Conservation (phyloP, 1,140 invertebrate genomes). For the Diploscapter pachys region DNA sequence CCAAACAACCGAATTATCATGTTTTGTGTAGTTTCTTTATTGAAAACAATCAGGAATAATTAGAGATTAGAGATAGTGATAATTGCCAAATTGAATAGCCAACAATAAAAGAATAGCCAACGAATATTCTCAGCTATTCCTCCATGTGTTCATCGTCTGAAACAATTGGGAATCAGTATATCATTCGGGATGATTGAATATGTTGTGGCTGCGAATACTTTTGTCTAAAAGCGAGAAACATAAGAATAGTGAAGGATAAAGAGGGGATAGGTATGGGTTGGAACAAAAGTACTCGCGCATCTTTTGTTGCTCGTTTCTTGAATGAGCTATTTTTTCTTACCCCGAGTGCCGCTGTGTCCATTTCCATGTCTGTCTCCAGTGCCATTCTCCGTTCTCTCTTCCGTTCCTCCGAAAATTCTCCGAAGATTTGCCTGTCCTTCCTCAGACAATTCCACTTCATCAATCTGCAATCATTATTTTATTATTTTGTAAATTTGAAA, state of each 20-base stretch:
- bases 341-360: too few relatives aligned
- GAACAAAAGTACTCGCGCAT: neutral
- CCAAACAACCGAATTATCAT: too few relatives aligned
- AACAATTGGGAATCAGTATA: neutral
- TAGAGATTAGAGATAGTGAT: too few relatives aligned
- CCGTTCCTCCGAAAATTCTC: constrained; percentile 27
- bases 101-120: too few relatives aligned
- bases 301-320: constrained; percentile 1
- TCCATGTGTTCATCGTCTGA: constrained; percentile 10
- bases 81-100: too few relatives aligned
- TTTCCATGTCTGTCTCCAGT: neutral
- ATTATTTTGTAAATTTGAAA: neutral
- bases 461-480: constrained; percentile 10
- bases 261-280: neutral
- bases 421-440: constrained; percentile 39
- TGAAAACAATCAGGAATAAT: too few relatives aligned
- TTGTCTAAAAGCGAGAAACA: too few relatives aligned
- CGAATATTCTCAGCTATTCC: neutral
- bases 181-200: too few relatives aligned
- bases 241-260: too few relatives aligned
- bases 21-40: too few relatives aligned
- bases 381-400: neutral
- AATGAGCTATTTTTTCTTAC: too few relatives aligned
- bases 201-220: too few relatives aligned
- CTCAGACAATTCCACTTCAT: constrained; percentile 24